A percentile compares a stretch with the other conserved stretches of the same genome.
These are phyloP conservation scores for Strigops habroptila DNA, from an alignment of 2,113 vertebrate species.

Conservation along the genomic window DNA sequence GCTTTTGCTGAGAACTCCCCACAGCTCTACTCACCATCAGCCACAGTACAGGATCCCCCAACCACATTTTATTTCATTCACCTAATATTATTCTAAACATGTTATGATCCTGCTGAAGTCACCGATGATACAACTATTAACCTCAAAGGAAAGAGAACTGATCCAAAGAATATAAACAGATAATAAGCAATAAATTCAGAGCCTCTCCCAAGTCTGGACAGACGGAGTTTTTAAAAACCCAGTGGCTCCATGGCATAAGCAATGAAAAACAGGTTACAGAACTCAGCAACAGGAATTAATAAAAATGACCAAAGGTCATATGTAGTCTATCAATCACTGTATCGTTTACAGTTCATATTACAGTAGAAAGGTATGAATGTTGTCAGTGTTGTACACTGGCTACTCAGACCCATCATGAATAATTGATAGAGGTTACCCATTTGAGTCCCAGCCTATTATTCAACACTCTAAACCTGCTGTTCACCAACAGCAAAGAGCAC, in stretches of 20 bases:
- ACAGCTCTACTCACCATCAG: not conserved
- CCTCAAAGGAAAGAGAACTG: not conserved
- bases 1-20: not conserved
- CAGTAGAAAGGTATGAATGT: not conserved
- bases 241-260: not conserved
- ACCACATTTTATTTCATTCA: not conserved
- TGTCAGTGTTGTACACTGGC: conserved; percentile 9
- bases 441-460: conserved; percentile 8
- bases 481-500: not conserved
- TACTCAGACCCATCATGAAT: conserved; percentile 2
- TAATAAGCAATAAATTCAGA: not conserved
- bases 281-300: conserved; percentile 48
- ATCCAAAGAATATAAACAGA: not conserved
- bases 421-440: conserved; percentile 48
- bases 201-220: not conserved
- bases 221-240: conserved; percentile 5
- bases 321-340: not conserved
- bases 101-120: not conserved
- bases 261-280: conserved; percentile 27
- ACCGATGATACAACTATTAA: not conserved
- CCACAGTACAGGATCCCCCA: not conserved
- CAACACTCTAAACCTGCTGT: not conserved
- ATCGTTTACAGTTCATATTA: not conserved
- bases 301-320: conserved; percentile 33
- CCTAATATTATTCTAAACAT: not conserved